Evolutionary conservation across 2,113 vertebrate species (phyloP).

Genomic region (Paracanthobrama guichenoti): DNA sequence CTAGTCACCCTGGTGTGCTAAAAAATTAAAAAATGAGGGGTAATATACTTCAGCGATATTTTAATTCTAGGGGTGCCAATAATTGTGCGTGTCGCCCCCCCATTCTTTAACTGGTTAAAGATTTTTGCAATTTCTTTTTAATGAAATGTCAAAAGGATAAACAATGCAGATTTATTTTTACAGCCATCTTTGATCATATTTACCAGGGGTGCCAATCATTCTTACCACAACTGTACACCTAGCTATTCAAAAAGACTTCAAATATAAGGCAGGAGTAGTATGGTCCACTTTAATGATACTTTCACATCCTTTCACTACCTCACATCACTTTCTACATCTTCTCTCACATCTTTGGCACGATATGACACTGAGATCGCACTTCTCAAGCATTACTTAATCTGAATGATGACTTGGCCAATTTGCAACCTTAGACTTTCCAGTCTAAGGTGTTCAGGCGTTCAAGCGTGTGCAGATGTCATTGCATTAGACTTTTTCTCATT

Average conservation of each 20-base stretch:
- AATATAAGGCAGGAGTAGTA: not conserved
- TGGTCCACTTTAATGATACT: not conserved
- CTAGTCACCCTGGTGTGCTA: no score
- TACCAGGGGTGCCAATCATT: no score
- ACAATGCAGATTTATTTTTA: no score
- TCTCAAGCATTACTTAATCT: constrained; percentile 29
- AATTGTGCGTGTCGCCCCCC: no score
- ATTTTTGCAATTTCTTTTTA: no score
- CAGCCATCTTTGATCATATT: no score
- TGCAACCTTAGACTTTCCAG: not conserved
- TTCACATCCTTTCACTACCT: not conserved
- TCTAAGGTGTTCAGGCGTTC: not conserved
- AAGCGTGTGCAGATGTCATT: constrained; percentile 22
- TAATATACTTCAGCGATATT: no score
- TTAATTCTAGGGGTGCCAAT: no score
- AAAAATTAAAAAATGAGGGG: no score
- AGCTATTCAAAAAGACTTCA: not conserved
- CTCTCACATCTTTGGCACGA: not conserved
- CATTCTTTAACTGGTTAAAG: no score
- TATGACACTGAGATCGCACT: not conserved
- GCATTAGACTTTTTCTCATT: constrained; percentile 34
- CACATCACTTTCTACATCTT: not conserved
- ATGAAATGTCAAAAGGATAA: no score
- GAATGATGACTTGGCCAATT: constrained; percentile 14
- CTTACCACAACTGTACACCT: not conserved